These are phyloP conservation scores for Alosa alosa DNA, from an alignment of 2,113 vertebrate genomes.

Conservation along the genomic window DNA sequence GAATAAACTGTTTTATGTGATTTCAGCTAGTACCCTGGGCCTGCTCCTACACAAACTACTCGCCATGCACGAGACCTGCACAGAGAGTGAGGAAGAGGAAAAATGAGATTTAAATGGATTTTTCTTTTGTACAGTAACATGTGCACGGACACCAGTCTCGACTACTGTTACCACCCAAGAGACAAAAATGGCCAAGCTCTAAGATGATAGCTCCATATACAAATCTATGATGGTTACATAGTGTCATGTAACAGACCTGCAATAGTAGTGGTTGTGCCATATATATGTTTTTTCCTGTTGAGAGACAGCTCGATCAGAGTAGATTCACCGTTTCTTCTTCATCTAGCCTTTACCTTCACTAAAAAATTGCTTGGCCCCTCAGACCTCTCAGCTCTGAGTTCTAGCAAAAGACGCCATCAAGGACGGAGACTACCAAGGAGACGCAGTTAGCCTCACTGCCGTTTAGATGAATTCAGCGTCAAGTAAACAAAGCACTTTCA, in stretches of 20 bases:
- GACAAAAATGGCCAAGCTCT: not conserved
- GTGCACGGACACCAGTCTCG: not conserved
- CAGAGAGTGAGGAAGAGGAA: not conserved
- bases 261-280: too few species aligned
- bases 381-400: not conserved
- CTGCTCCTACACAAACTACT: not conserved
- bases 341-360: not conserved
- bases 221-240: too few species aligned
- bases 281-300: not conserved
- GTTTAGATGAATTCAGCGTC: not conserved
- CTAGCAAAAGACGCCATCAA: not conserved
- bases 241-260: too few species aligned
- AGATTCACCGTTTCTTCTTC: not conserved
- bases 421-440: not conserved
- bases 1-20: conserved; percentile 6
- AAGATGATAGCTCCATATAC: not conserved
- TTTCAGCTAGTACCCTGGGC: not conserved
- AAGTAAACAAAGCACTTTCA: not conserved
- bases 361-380: not conserved
- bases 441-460: not conserved
- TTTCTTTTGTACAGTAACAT: not conserved
- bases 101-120: not conserved
- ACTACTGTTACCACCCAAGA: not conserved
- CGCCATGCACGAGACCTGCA: not conserved
- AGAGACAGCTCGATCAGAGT: not conserved